A percentile compares a stretch with the other conserved stretches of the same genome.
These are phyloP conservation scores for Agelaius tricolor DNA, from an alignment of 2,113 vertebrate species.

Conservation along the genomic window DNA sequence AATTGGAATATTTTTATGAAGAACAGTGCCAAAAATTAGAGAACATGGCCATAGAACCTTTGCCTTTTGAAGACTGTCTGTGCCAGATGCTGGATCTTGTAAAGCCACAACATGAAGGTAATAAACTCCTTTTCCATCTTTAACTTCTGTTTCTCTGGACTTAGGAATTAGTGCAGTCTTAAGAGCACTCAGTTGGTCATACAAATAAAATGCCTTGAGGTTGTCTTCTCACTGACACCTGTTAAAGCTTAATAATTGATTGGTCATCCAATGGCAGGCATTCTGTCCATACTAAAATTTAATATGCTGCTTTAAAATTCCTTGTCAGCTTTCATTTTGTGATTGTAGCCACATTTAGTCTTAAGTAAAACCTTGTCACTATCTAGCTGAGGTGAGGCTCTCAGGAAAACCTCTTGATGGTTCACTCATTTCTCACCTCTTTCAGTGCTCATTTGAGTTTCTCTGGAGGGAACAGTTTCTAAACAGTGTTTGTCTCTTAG, in stretches of 20 bases:
- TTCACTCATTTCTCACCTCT: not conserved
- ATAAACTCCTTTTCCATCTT: not conserved
- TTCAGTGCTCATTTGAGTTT: not conserved
- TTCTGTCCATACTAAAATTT: not conserved
- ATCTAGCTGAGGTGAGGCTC: not conserved
- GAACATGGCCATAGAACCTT: conserved; percentile 88
- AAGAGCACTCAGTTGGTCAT: not conserved
- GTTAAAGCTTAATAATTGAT: not conserved
- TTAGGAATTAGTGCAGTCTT: not conserved
- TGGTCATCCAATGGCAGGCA: not conserved
- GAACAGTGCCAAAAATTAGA: conserved; percentile 92
- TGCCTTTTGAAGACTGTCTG: conserved; percentile 93
- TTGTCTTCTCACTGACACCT: not conserved
- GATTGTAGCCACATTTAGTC: not conserved
- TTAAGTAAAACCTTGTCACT: not conserved
- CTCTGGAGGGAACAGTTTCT: not conserved
- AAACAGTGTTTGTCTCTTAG: not conserved
- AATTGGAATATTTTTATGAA: conserved; percentile 94
- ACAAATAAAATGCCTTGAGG: not conserved
- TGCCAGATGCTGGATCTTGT: conserved; percentile 98
- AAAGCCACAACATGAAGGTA: conserved; percentile 85
- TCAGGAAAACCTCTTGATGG: not conserved
- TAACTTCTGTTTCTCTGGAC: not conserved
- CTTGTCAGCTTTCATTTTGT: not conserved
- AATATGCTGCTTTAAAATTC: not conserved